phyloP scores from a whole-genome alignment of 1,140 invertebrate species.

The Papilio xuthus region DNA sequence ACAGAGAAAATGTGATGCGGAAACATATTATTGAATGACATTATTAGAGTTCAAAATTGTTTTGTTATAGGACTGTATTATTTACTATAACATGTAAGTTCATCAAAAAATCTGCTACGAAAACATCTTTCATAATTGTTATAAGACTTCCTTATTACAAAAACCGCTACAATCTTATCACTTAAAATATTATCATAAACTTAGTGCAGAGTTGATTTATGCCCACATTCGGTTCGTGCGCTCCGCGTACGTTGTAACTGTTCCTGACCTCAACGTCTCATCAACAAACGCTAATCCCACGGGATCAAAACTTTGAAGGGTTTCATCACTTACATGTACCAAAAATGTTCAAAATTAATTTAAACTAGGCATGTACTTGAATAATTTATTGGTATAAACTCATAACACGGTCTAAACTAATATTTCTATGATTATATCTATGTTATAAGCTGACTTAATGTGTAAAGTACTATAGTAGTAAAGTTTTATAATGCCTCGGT shows the following conservation, averaged over 20 bases:
- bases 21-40: no score
- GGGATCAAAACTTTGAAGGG: conserved; percentile 49
- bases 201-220: conserved; percentile 70
- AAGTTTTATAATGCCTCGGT: neutral
- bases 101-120: no score
- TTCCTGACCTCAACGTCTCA: conserved; percentile 74
- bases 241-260: conserved; percentile 64
- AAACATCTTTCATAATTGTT: no score
- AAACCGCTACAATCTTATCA: conserved; percentile 41
- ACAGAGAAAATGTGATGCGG: no score
- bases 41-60: no score
- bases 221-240: conserved; percentile 66
- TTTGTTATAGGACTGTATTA: no score
- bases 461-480: neutral
- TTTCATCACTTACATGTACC: conserved; percentile 39
- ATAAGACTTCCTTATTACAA: neutral
- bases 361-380: conserved; percentile 20
- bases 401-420: neutral
- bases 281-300: conserved; percentile 71
- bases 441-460: neutral
- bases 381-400: conserved; percentile 12
- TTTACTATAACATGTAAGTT: no score
- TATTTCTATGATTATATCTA: neutral
- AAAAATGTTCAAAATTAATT: conserved; percentile 38
- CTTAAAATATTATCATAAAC: conserved; percentile 46